Base-by-base conservation (phyloP, 2,888 invertebrate genomes). In the Lissocephala sabroskyi region DNA sequence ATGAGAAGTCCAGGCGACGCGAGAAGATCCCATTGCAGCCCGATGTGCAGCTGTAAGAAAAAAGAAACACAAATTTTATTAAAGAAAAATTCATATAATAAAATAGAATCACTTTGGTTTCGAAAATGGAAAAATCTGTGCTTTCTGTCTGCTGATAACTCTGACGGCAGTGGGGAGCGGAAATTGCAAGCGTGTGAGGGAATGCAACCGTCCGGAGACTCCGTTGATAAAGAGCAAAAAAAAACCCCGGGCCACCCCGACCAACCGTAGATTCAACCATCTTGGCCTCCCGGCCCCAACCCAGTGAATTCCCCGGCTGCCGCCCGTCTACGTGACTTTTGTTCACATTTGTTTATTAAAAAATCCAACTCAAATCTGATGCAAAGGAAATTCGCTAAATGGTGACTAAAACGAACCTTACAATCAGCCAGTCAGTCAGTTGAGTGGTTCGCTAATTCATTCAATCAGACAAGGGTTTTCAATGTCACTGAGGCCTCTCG, bases 11-110 rank as follows among this genome's bases (percentile, higher is more conserved):
- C 84, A 92, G 88, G 67, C 98, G 92, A 78, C 96, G 91, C 35
- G 93, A 92, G 87, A 98, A 98, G 76, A 98, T 96, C 51, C 95
- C 95, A 83, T 94, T 95, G 61, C 94, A 94, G 62, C 94, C 94
- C 78, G 94, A 93, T 65, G 92, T 93, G 81, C 93, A 90, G 82
- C 95, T 95, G 89, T 18, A 87, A 89, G 77, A 57, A 83, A 70
- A 83, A 54, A 63, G 51, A 49, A 55, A 39, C 43, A 19, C 37
- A 44, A 44, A 49, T 23, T 23, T 5, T 5, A 23, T 23, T 23
- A 23, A 23, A 23, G 23, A 23, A 23, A 23, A 23, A 23, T 23
- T 23, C 23, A 23, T 23, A 23, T 23, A 23, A 23, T 7, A 23
- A 3, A 23, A 23, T 23, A 23, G 3, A 7, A 23, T 3, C 23